Conservation (phyloP, 2,113 vertebrate genomes). For the Anoura caudifer region DNA sequence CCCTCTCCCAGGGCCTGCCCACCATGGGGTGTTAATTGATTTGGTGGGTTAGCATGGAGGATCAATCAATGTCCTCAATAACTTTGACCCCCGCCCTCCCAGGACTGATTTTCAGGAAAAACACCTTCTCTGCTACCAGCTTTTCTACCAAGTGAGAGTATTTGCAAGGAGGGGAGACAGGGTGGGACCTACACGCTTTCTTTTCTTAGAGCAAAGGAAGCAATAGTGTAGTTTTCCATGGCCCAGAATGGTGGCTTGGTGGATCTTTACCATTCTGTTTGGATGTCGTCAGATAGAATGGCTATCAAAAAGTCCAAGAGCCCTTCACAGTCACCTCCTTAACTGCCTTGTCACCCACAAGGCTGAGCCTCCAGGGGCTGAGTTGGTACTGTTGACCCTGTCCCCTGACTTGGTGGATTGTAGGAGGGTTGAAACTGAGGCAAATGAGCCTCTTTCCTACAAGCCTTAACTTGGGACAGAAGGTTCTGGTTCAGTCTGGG, state of each 20-base stretch:
- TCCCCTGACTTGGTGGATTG: not conserved
- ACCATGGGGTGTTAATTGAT: not conserved
- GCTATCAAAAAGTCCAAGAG: not conserved
- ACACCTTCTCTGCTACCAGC: not conserved
- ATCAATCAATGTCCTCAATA: not conserved
- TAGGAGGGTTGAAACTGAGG: not conserved
- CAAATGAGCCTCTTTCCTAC: not conserved
- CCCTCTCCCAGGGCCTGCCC: not conserved
- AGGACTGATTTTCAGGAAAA: not conserved
- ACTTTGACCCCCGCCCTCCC: not conserved
- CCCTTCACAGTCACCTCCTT: not conserved
- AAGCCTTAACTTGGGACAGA: not conserved
- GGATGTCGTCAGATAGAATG: not conserved
- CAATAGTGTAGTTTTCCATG: not conserved
- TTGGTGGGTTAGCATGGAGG: not conserved
- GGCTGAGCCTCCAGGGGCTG: not conserved
- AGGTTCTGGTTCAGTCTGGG: not conserved
- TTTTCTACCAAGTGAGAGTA: not conserved
- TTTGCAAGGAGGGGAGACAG: not conserved
- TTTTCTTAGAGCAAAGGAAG: not conserved
- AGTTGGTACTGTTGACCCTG: not conserved
- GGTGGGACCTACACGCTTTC: not conserved
- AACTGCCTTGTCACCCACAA: not conserved
- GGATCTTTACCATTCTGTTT: not conserved
- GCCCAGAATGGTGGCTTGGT: not conserved